These are phyloP conservation scores for Microtus oregoni DNA, from an alignment of 2,113 vertebrate species.

Conservation along the genomic window DNA sequence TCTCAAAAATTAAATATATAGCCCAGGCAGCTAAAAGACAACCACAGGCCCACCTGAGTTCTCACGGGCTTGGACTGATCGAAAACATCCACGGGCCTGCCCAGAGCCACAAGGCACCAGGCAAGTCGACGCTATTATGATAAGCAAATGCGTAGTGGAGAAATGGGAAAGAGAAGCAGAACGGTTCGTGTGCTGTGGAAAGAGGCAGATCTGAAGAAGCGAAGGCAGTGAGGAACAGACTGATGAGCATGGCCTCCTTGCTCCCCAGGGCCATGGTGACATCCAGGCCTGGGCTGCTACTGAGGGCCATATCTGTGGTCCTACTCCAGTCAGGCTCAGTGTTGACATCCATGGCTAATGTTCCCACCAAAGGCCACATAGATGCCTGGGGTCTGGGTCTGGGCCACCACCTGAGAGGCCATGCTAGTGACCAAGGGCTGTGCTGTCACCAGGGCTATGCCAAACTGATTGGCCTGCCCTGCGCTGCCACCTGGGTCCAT, in stretches of 20 bases:
- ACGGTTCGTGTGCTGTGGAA: background rate
- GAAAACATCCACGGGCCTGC: background rate
- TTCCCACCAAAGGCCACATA: background rate
- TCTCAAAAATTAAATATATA: background rate
- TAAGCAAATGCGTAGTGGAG: background rate
- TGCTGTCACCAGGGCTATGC: background rate
- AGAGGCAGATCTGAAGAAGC: background rate
- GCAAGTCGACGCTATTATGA: background rate
- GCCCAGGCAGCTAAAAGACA: background rate
- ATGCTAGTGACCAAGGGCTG: background rate
- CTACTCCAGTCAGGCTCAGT: background rate
- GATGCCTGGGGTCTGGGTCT: background rate
- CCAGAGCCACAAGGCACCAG: background rate
- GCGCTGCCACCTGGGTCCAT: background rate
- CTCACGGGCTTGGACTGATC: background rate
- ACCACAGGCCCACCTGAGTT: background rate
- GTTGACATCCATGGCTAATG: background rate
- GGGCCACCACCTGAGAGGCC: background rate
- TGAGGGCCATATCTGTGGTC: background rate
- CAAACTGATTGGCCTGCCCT: background rate
- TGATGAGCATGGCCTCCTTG: background rate
- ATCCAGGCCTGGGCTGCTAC: background rate
- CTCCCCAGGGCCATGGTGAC: background rate
- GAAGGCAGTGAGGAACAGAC: background rate
- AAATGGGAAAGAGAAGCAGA: background rate